Conservation (phyloP, 1,140 invertebrate species). For the Nasonia longicornis region DNA sequence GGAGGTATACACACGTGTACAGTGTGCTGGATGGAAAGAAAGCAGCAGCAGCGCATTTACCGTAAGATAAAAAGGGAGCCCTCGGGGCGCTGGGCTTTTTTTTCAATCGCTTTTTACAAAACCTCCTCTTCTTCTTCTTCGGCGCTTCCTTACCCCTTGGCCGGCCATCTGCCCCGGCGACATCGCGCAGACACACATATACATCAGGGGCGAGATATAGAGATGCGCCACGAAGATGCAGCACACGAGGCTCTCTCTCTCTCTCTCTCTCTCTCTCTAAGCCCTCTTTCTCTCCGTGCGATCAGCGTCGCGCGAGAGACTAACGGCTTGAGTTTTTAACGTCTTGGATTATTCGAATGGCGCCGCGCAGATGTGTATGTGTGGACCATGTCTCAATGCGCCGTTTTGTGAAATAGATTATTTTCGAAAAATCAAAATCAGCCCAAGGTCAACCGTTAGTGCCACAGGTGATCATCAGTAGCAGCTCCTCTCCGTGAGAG, state of each 20-base stretch:
- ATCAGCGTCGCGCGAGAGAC: conserved; percentile 26
- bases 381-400: neutral
- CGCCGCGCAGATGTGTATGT: neutral
- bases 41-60: conserved; percentile 15
- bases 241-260: neutral
- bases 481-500: neutral
- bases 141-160: conserved; percentile 68
- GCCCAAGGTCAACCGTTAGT: neutral
- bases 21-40: neutral
- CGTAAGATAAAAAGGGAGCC: conserved; percentile 48
- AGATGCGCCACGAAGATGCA: conserved; percentile 14
- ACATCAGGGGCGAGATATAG: conserved; percentile 2
- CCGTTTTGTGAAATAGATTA: too few species aligned
- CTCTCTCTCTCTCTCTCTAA: neutral
- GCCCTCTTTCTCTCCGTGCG: neutral
- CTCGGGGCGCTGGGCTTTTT: conserved; percentile 48
- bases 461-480: neutral
- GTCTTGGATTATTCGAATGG: conserved; percentile 23
- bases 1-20: neutral
- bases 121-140: conserved; percentile 45
- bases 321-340: conserved; percentile 55
- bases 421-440: neutral
- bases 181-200: conserved; percentile 50
- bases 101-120: conserved; percentile 65
- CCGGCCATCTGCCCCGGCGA: conserved; percentile 68